Evolutionary conservation across 2,888 invertebrate species (phyloP), one percentile per base, ranked within the genome.

Genomic region (Dryadula phaetusa): DNA sequence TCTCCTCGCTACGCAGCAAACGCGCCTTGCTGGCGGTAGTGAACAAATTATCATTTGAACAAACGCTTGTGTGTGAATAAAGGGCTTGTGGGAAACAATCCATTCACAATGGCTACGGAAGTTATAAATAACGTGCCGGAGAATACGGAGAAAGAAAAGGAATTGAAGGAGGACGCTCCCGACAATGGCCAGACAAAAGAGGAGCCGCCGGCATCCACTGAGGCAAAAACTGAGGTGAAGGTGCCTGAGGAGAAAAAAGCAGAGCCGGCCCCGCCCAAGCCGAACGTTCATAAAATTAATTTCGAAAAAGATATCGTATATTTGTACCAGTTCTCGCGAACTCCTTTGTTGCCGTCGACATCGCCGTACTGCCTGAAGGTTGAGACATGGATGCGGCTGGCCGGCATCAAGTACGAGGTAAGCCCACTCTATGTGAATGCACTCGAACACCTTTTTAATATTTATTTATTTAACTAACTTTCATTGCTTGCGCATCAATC

Each of bases 351-450:
- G 83, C 98, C 98, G 70, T 98, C 98, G 72, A 94, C 97, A 79
- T 98, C 98, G 76, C 97, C 98, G 68, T 98, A 96, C 90, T 98
- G 98, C 93, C 95, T 98, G 86, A 98, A 98, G 95, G 97, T 98
- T 79, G 98, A 99, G 94, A 98, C 98, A 82, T 98, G 98, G 98
- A 94, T 99, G 76, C 95, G 98, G 85, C 95, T 98, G 80, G 96
- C 96, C 82, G 97, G 96, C 85, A 94, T 98, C 87, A 97, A 97
- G 93, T 98, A 98, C 92, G 98, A 98, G 97, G 98, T 98, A 93
- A 94, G 95, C 83, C 63, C 49, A 60, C 16, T 62, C 66, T 34
- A 42, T 62, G 52, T 64, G 47, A 53, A 56, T 28, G 64, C 52
- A 37, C 25, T n/a, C 20, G 18, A 22, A 54, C 49, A 56, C 8